Evolutionary conservation across 2,797 vertebrate species (phyloP).

Genomic region (Tokudaia muenninki): DNA sequence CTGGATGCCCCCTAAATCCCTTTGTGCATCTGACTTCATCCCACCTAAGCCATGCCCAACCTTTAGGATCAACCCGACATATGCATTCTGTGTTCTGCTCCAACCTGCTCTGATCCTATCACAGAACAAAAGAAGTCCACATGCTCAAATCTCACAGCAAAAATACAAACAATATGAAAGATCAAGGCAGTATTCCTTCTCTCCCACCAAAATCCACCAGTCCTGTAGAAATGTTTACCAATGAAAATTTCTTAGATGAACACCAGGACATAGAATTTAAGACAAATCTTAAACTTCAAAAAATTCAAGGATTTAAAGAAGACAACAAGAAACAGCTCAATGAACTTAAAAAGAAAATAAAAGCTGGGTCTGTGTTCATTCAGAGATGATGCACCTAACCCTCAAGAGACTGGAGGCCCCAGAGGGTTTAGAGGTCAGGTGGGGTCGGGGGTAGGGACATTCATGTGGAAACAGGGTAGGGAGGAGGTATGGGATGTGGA

Average conservation of each 20-base stretch:
- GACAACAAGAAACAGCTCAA: neutral
- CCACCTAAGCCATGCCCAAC: neutral
- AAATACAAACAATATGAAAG: neutral
- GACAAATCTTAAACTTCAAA: neutral
- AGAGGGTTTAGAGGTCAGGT: too few relatives aligned
- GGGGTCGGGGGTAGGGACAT: too few relatives aligned
- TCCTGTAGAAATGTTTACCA: neutral
- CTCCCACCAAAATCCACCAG: neutral
- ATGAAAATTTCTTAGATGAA: neutral
- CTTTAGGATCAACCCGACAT: neutral
- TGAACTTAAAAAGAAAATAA: neutral
- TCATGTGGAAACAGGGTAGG: too few relatives aligned
- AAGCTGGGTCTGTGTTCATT: neutral
- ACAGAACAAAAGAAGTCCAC: neutral
- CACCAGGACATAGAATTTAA: neutral
- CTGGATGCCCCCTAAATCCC: too few relatives aligned
- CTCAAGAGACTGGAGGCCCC: too few relatives aligned
- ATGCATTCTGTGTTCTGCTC: neutral
- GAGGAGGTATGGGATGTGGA: too few relatives aligned
- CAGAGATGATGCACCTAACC: too few relatives aligned
- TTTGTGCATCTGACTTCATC: neutral
- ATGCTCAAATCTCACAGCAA: neutral
- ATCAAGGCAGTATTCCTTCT: neutral
- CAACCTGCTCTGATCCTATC: neutral
- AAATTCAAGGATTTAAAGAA: neutral